These are phyloP conservation scores for Brachionus koreanus DNA, from an alignment of 1,140 invertebrate species.

Conservation along the genomic window DNA sequence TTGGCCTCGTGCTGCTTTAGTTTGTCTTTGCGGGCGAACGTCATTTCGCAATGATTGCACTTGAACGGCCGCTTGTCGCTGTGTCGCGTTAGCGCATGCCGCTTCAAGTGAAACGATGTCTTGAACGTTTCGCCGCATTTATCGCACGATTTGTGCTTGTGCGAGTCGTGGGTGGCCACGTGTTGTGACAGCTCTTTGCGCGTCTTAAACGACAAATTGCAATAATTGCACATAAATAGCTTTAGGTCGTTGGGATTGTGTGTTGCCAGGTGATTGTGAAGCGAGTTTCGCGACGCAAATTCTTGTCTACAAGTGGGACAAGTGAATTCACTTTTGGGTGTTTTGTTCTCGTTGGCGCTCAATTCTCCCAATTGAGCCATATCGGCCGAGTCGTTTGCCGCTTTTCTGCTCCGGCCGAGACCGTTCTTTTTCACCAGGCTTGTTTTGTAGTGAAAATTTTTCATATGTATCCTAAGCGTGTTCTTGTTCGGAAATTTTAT, in stretches of 20 bases:
- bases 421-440: neutral
- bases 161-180: neutral
- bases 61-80: neutral
- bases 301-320: neutral
- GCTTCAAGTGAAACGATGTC: conserved; percentile 28
- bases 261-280: conserved; percentile 25
- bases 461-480: conserved; percentile 18
- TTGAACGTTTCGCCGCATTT: conserved; percentile 18
- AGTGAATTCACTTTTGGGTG: neutral
- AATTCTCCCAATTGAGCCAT: neutral
- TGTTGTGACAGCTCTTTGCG: conserved; percentile 29
- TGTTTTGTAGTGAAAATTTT: conserved; percentile 33
- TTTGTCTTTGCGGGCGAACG: conserved; percentile 34
- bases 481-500: conserved; percentile 11
- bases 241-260: conserved; percentile 5
- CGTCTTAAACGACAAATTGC: conserved; percentile 18
- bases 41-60: conserved; percentile 23
- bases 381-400: neutral
- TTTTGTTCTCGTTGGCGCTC: neutral
- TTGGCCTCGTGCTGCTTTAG: conserved; percentile 37
- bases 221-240: neutral
- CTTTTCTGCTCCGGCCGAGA: neutral
- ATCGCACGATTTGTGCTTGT: conserved; percentile 4
- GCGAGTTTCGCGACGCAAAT: neutral
- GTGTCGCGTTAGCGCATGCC: neutral